These are phyloP conservation scores for Pangasianodon gigas DNA, from an alignment of 2,113 vertebrate species.

Conservation along the genomic window DNA sequence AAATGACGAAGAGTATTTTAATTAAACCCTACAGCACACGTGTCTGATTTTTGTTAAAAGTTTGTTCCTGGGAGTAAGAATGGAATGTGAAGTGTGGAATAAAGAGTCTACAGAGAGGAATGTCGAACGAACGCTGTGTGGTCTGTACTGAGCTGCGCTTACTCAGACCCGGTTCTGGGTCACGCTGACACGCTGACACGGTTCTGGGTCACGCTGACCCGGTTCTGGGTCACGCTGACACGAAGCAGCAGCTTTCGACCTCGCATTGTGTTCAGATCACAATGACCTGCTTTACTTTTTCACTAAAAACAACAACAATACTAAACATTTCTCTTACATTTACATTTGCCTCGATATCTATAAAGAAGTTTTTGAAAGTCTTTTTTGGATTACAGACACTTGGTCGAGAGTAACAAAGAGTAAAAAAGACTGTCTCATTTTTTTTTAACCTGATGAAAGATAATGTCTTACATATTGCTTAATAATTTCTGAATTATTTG, in stretches of 20 bases:
- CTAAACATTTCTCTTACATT: not conserved
- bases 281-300: not conserved
- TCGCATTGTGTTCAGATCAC: not conserved
- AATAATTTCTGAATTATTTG: no score
- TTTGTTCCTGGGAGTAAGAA: not conserved
- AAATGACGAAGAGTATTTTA: conserved; percentile 11
- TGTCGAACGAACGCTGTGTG: not conserved
- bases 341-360: not conserved
- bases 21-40: conserved; percentile 10
- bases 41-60: not conserved
- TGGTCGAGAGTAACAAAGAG: not conserved
- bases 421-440: no score
- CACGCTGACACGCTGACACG: not conserved
- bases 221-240: not conserved
- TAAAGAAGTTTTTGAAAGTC: not conserved
- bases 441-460: not conserved
- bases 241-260: not conserved
- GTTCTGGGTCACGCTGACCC: not conserved
- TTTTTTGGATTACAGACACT: not conserved
- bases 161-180: not conserved
- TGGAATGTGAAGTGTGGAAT: not conserved
- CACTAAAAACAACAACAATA: not conserved
- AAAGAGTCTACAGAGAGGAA: not conserved
- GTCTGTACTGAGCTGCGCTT: not conserved
- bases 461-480: no score